Base-by-base conservation (phyloP, 1,140 invertebrate species). In the Lysiphlebus fabarum region DNA sequence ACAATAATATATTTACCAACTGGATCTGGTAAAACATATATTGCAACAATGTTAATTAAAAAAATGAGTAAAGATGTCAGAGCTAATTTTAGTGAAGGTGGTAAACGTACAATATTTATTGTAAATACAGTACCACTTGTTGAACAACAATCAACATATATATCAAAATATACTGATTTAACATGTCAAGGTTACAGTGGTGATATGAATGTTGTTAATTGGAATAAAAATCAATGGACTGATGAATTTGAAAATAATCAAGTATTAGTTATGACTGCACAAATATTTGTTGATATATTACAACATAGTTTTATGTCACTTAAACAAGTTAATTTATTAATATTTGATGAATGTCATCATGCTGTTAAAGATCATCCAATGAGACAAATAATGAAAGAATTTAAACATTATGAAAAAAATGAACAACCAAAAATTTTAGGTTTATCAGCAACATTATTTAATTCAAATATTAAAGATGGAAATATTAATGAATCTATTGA, bases 311-410 rank as follows among this genome's bases (percentile, higher is more conserved):
- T 84, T 63, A 78, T 95, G 17, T 65, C 65, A 64, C 70, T 85
- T 38, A 64, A 70, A 14, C 66, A 71, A 59, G 80, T 96, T n/a
- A 93, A 90, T 79, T 77, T 98, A 17, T 68, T 97, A 0, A 87
- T 98, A 42, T 88, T 98, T 67, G 95, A 98, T 74, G 94, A 98
- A 72, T 97, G 94, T 70, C 95, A 98, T 73, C 85, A 88, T 69
- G 92, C 87, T 10, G 87, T 88, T 0, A 83, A 84, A 10, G 79
- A 87, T 58, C 90, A 94, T 76, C 86, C 90, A 0, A 93, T 90
- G 86, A 74, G 85, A 43, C 70, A 82, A 59, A 80, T 92, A 2
- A 90, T 92, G 86, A 81, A 84, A 54, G 68, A 75, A 6, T 88
- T 90, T 67, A 74, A 84, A 61, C 7, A 47, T n/a, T 69, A 59